Base-by-base conservation (phyloP, 2,797 vertebrate genomes). In the Lagocephalus sceleratus region DNA sequence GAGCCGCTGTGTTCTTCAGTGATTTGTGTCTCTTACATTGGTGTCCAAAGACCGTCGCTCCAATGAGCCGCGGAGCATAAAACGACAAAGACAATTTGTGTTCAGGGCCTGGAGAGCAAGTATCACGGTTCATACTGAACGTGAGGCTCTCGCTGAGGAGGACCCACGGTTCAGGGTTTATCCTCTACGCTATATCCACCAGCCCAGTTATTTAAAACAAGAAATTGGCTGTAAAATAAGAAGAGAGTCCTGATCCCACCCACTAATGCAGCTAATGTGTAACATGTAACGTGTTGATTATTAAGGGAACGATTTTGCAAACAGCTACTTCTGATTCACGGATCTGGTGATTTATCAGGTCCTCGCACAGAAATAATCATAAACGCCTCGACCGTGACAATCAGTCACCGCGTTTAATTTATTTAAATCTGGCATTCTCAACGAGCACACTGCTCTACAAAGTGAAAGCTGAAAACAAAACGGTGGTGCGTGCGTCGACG, bases 21-120 rank as follows among this genome's bases (percentile, higher is more conserved):
- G 60, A 71, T 73, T 66, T 50, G 44, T 53, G 42, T 59, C 49
- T 63, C 43, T 75, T 51, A 19, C 46, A 20, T 51, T 40, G 54
- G 48, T 42, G 60, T 47, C 51, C 46, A 54, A 56, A 75, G 66
- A 68, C 66, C 66, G 41, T 68, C 58, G 61, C 54, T 65, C 48
- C 57, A 54, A 71, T 57, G 64, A 42, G 66, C 64, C 56, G 44
- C 1, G 32, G 53, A 48, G 73, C 51, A 51, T 57, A 55, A 77
- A 70, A 68, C 56, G 54, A 62, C 42, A 65, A 71, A 53, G 45
- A 46, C 59, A 66, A 62, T 63, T 47, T 54, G 46, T 51, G 46
- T 59, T 52, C 49, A 25, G 35, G 26, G 49, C 41, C 26, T 51
- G 32, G 59, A 39, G 20, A 50, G 54, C 20, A 60, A 66, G 52